A percentile compares a stretch with the other conserved stretches of the same genome.
Conservation (phyloP, 2,888 invertebrate genomes). For the Cephus pulcher region DNA sequence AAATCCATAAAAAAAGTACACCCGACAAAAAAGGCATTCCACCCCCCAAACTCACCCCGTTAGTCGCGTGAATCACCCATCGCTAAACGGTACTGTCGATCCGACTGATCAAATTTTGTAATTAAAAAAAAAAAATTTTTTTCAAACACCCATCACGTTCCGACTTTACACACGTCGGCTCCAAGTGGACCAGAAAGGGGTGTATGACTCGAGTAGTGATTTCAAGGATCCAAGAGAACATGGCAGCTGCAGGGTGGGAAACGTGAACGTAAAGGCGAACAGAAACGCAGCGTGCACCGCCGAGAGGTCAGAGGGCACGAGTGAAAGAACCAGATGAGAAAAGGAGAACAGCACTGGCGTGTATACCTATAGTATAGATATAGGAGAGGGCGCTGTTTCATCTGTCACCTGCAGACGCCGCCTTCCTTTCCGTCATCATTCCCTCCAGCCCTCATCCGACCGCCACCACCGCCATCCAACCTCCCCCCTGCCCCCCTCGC, state of each 20-base stretch:
- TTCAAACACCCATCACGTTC: not conserved
- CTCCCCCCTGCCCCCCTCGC: not conserved
- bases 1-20: not conserved
- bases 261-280: slow-evolving; percentile 27
- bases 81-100: not conserved
- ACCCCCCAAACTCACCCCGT: too few relatives aligned
- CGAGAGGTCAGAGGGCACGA: slow-evolving; percentile 27
- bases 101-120: not conserved
- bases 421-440: slow-evolving; percentile 67
- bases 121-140: not conserved
- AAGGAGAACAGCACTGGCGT: slow-evolving; percentile 21
- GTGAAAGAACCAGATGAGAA: slow-evolving; percentile 36
- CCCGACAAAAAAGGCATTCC: not conserved
- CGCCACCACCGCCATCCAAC: slow-evolving; percentile 32
- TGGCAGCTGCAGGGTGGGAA: slow-evolving; percentile 25
- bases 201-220: not conserved
- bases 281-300: slow-evolving; percentile 27
- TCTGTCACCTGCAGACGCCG: slow-evolving; percentile 67
- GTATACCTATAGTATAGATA: not conserved
- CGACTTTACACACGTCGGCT: not conserved
- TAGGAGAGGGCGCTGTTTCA: slow-evolving; percentile 59
- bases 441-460: slow-evolving; percentile 50
- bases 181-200: not conserved
- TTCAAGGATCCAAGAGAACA: slow-evolving; percentile 10
- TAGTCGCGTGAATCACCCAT: not conserved